These are phyloP conservation scores for Rhingia rostrata DNA, from an alignment of 2,888 invertebrate genomes.

Conservation along the genomic window DNA sequence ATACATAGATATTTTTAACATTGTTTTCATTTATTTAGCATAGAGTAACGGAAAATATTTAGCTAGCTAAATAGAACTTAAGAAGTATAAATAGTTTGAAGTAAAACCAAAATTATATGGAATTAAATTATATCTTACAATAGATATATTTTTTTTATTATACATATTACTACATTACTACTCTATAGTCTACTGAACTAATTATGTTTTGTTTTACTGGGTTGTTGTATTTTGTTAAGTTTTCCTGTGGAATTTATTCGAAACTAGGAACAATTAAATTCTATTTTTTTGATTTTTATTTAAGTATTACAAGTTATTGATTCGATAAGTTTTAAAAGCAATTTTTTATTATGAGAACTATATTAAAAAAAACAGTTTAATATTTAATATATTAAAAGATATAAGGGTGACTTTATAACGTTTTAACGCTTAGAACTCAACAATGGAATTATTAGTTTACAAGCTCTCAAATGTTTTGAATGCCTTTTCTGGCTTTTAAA, in stretches of 20 bases:
- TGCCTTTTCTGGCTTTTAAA: too few species aligned
- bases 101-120: slow-evolving; percentile 3
- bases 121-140: slow-evolving; percentile 13
- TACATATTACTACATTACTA: slow-evolving; percentile 30
- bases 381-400: too few species aligned
- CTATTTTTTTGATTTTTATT: not conserved
- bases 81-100: slow-evolving; percentile 17
- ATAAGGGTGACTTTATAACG: too few species aligned
- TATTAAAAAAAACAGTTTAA: too few species aligned
- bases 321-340: too few species aligned
- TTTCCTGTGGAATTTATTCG: slow-evolving; percentile 32
- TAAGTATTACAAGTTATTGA: not conserved
- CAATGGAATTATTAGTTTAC: too few species aligned
- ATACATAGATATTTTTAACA: slow-evolving; percentile 41
- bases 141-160: slow-evolving; percentile 29
- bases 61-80: slow-evolving; percentile 59
- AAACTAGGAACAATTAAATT: not conserved
- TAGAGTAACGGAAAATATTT: slow-evolving; percentile 52
- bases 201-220: slow-evolving; percentile 10
- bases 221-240: slow-evolving; percentile 17
- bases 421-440: too few species aligned
- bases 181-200: slow-evolving; percentile 31
- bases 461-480: too few species aligned
- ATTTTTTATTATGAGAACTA: not conserved
- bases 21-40: slow-evolving; percentile 39